Percentiles rank a stretch among this genome's conserved stretches.
These are phyloP conservation scores for Tachuris rubrigastra DNA, from an alignment of 2,113 vertebrate species.

Conservation along the genomic window DNA sequence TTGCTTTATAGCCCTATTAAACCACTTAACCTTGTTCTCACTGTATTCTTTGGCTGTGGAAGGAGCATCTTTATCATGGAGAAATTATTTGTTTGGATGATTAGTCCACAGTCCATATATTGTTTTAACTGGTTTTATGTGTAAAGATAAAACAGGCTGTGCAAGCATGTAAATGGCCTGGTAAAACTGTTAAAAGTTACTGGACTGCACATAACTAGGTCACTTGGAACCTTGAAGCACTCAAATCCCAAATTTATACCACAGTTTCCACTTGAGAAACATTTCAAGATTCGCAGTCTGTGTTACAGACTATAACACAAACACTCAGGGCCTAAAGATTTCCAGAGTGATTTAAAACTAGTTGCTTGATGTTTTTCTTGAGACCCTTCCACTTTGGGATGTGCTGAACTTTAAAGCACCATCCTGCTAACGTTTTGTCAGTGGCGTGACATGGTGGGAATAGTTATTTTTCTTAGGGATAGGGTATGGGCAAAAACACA, in stretches of 20 bases:
- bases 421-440: background rate
- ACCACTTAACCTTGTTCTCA: background rate
- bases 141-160: background rate
- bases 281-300: background rate
- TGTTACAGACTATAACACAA: background rate
- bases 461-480: background rate
- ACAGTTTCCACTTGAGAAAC: background rate
- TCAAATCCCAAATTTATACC: background rate
- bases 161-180: background rate
- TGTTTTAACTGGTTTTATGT: background rate
- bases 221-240: background rate
- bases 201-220: background rate
- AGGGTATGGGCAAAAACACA: background rate
- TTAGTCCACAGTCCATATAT: background rate
- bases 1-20: background rate
- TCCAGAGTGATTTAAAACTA: background rate
- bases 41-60: background rate
- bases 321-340: background rate
- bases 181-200: background rate
- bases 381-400: background rate
- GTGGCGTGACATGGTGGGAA: background rate
- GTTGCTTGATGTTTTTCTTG: background rate
- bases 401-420: background rate
- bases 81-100: background rate
- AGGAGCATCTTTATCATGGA: background rate